A percentile compares a stretch with the other conserved stretches of the same genome.
These are phyloP conservation scores for Drosophila ananassae DNA, from an alignment of 1,140 invertebrate genomes.

Conservation along the genomic window DNA sequence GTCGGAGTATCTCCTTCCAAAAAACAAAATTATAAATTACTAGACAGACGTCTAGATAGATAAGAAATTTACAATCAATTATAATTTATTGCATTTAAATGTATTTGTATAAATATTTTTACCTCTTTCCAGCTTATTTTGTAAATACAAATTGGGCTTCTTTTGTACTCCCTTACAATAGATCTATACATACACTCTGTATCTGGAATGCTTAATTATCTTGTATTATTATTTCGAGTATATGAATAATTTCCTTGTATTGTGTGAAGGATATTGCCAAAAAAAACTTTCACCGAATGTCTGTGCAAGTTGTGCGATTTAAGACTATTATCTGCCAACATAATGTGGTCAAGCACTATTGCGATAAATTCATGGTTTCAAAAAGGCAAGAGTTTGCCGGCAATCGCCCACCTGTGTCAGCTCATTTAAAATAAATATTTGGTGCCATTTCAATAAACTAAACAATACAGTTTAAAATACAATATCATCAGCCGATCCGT, in stretches of 20 bases:
- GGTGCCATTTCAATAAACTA: constrained; percentile 49
- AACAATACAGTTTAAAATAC: neutral
- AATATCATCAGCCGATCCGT: constrained; percentile 7
- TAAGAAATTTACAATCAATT: neutral
- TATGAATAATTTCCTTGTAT: constrained; percentile 33
- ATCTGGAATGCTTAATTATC: constrained; percentile 35
- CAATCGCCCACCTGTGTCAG: constrained; percentile 12
- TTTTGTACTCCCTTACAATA: constrained; percentile 14
- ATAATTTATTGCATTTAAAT: constrained; percentile 22
- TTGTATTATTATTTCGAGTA: constrained; percentile 22
- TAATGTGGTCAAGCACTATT: neutral
- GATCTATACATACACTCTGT: constrained; percentile 26
- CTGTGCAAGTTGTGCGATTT: neutral
- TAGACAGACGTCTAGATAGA: too few species aligned
- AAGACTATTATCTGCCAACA: neutral
- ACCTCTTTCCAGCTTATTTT: constrained; percentile 1
- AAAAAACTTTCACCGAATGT: neutral
- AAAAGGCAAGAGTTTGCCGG: neutral
- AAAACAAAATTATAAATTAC: too few species aligned
- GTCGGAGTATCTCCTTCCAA: too few species aligned
- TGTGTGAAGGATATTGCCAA: constrained; percentile 2
- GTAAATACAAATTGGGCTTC: constrained; percentile 37
- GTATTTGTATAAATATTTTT: constrained; percentile 31
- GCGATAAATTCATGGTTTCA: constrained; percentile 5
- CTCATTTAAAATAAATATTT: constrained; percentile 67